These are phyloP conservation scores for Sebastes fasciatus DNA, from an alignment of 2,113 vertebrate species.

Conservation along the genomic window DNA sequence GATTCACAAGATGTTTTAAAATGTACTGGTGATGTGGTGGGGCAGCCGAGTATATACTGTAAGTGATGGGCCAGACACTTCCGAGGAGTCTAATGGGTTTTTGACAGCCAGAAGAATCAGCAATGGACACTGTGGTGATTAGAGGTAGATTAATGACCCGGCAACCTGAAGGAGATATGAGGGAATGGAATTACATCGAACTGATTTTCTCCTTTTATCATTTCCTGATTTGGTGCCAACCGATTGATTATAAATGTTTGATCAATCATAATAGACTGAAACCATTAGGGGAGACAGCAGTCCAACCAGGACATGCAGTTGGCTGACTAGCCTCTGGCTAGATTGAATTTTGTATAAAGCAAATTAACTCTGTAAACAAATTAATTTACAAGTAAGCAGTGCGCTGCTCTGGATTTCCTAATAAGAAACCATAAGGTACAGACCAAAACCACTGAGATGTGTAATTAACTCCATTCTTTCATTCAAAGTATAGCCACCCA, in stretches of 20 bases:
- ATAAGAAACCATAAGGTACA: conserved; percentile 73
- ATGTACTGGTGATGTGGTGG: conserved; percentile 41
- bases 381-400: conserved; percentile 34
- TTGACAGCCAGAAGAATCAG: conserved; percentile 47
- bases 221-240: conserved; percentile 47
- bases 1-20: conserved; percentile 52
- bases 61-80: conserved; percentile 51
- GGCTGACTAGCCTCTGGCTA: conserved; percentile 40
- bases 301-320: conserved; percentile 22
- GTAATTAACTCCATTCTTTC: conserved; percentile 85
- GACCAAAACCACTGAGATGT: conserved; percentile 74
- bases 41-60: conserved; percentile 4
- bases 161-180: conserved; percentile 30
- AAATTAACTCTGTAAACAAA: conserved; percentile 57
- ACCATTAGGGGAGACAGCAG: conserved; percentile 31
- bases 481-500: conserved; percentile 80
- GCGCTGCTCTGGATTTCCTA: conserved; percentile 40
- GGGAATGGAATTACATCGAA: conserved; percentile 19
- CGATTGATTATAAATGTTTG: conserved; percentile 53
- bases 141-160: conserved; percentile 58
- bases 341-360: conserved; percentile 43
- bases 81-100: conserved; percentile 56
- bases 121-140: conserved; percentile 51
- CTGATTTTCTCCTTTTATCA: conserved; percentile 40
- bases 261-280: conserved; percentile 51